These are phyloP conservation scores for Drosophila acutilabella DNA, from an alignment of 2,888 invertebrate genomes.

Conservation along the genomic window DNA sequence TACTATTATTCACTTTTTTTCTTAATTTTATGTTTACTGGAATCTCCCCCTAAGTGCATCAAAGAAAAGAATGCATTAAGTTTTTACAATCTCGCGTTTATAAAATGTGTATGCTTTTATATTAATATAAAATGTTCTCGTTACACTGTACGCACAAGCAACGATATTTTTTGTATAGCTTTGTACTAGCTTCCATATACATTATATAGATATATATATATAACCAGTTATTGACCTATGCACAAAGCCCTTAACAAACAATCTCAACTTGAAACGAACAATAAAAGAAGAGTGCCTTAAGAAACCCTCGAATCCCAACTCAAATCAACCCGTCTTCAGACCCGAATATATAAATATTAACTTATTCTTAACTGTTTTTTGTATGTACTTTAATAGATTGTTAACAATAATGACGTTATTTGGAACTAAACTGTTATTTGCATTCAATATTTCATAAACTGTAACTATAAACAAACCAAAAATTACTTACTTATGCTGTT, in stretches of 20 bases:
- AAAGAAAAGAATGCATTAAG: slow-evolving; percentile 1
- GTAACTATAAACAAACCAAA: slow-evolving; percentile 17
- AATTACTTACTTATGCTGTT: slow-evolving; percentile 40
- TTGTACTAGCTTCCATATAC: too few relatives aligned
- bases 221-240: too few relatives aligned
- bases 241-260: too few relatives aligned
- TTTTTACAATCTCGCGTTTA: too few relatives aligned
- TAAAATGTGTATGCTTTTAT: too few relatives aligned
- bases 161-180: too few relatives aligned
- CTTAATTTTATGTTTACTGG: not conserved
- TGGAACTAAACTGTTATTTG: slow-evolving; percentile 38
- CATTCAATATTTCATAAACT: slow-evolving; percentile 30
- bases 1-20: not conserved
- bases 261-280: too few relatives aligned
- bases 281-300: slow-evolving; percentile 52
- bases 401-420: slow-evolving; percentile 33
- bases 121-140: too few relatives aligned
- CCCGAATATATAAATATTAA: slow-evolving; percentile 16
- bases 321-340: slow-evolving; percentile 17
- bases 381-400: slow-evolving; percentile 50
- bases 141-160: too few relatives aligned
- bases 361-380: slow-evolving; percentile 20
- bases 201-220: too few relatives aligned
- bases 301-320: slow-evolving; percentile 8
- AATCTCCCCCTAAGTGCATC: slow-evolving; percentile 40